phyloP scores from a whole-genome alignment of 2,888 invertebrate species.

The Rotaria macrura region DNA sequence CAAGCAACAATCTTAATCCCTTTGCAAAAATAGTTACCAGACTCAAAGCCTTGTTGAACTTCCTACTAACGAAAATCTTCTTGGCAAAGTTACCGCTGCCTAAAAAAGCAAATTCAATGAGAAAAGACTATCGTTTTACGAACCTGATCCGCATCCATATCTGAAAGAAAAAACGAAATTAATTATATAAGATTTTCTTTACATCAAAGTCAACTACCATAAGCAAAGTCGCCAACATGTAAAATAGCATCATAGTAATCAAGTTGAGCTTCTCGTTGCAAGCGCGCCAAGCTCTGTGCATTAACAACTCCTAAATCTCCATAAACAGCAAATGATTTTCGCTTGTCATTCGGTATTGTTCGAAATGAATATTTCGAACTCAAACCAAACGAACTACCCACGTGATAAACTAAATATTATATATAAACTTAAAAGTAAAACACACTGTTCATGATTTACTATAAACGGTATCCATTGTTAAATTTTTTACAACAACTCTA shows the following conservation, averaged over 20 bases:
- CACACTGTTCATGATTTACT: slow-evolving; percentile 37
- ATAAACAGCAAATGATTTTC: slow-evolving; percentile 64
- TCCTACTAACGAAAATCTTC: no score
- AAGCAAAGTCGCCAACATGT: slow-evolving; percentile 58
- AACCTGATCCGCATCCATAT: not conserved
- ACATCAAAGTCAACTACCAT: not conserved
- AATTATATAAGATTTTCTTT: no score
- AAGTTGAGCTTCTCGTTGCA: slow-evolving; percentile 71
- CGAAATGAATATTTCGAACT: slow-evolving; percentile 62
- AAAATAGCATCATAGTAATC: slow-evolving; percentile 72
- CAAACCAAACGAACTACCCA: slow-evolving; percentile 60
- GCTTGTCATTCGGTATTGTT: slow-evolving; percentile 36
- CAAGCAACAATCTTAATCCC: no score
- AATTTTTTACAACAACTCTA: slow-evolving; percentile 38
- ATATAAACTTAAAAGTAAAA: not conserved
- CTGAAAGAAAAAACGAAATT: not conserved
- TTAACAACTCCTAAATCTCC: slow-evolving; percentile 89
- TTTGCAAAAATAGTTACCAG: no score
- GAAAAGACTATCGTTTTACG: not conserved
- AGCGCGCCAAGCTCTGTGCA: slow-evolving; percentile 69
- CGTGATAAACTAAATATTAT: slow-evolving; percentile 42
- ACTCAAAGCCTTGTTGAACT: no score
- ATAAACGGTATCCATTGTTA: slow-evolving; percentile 40
- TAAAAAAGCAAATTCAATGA: no score
- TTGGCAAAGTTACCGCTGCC: no score